Base-by-base conservation (phyloP, 2,888 invertebrate genomes). In the Tenthredo distinguenda region DNA sequence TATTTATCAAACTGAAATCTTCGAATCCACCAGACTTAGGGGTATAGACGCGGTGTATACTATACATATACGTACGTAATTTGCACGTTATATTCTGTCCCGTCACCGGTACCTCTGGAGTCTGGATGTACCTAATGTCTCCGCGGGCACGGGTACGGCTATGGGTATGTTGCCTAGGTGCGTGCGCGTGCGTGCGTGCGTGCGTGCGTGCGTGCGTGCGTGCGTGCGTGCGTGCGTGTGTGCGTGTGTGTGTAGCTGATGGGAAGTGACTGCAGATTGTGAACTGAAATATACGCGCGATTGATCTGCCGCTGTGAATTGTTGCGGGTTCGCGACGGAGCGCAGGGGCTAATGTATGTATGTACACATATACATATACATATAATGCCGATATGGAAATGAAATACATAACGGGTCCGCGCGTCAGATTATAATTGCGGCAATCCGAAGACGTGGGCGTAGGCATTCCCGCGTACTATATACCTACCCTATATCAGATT, bases 1-100 rank as follows among this genome's bases (percentile, higher is more conserved):
- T 71, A 71, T 71, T 71, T 37, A 71, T 71, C 12, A 71, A 15
- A 15, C 18, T 31, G 71, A n/a, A 71, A 71, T 71, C 71, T 71
- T 37, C 71, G 34, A 34, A 68, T 68, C 15, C 68, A 31, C 68
- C 68, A 34, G 31, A 68, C 21, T 68, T 31, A 68, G 68, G 12
- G 21, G 31, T 55, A 68, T 31, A 65, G 21, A 12, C n/a, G 31
- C 10, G 31, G n/a, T 31, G 21, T 68, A 21, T 18, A 26, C 10
- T 68, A 68, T 68, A 68, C 26, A 26, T 31, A 34, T 9, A 5
- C 2, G 3, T n/a, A 55, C n/a, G n/a, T 55, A 18, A 34, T 68
- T 31, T 68, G 68, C 68, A 68, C 31, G 31, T 68, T 34, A 21
- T 31, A 68, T 26, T 12, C 26, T 10, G 21, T 31, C 6, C 15